phyloP scores from a whole-genome alignment of 2,113 vertebrate species.

The Oenanthe melanoleuca region DNA sequence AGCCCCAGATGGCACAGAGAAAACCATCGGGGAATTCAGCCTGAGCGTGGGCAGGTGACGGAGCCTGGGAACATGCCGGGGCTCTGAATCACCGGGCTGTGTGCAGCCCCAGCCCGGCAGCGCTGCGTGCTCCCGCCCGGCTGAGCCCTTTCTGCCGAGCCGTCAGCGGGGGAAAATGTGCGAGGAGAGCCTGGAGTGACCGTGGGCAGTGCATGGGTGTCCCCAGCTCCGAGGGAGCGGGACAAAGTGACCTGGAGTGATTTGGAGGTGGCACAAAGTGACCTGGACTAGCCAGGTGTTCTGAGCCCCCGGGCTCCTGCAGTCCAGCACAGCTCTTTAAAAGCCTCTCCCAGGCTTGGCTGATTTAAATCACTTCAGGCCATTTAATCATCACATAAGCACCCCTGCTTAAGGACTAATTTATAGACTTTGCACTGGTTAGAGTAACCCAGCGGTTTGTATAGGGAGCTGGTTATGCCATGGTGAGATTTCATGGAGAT shows the following conservation, averaged over 20 bases:
- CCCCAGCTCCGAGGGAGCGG: neutral
- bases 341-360: neutral
- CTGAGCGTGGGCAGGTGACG: neutral
- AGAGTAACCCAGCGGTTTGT: neutral
- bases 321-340: neutral
- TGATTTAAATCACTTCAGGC: neutral
- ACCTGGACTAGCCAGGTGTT: neutral
- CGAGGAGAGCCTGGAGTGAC: neutral
- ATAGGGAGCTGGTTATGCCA: neutral
- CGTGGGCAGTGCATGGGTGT: neutral
- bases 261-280: no score
- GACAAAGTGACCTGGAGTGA: neutral
- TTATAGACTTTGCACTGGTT: neutral
- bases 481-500: neutral
- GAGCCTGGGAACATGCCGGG: neutral
- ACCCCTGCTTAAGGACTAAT: neutral
- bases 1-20: neutral
- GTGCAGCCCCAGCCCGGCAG: neutral
- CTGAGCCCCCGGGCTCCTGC: neutral
- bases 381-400: neutral
- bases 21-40: neutral
- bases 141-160: rapidly evolving
- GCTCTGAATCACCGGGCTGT: neutral
- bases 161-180: rapidly evolving
- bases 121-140: neutral